phyloP scores from a whole-genome alignment of 2,888 invertebrate species.

The Cryptocephalus primarius region DNA sequence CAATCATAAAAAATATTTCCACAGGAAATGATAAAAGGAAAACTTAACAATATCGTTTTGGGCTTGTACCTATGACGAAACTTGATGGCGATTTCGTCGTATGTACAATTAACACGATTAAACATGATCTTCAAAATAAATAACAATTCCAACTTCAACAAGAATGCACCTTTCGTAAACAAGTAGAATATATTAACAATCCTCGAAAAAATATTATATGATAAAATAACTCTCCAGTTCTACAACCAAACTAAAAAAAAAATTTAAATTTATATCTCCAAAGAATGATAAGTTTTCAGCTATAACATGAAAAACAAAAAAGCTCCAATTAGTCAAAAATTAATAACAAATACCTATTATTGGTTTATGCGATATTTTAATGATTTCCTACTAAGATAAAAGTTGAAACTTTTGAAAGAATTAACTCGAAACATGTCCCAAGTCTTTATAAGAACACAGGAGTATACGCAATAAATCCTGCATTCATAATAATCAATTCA shows the following conservation, averaged over 20 bases:
- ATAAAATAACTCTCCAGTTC: conserved; percentile 3
- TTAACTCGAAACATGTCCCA: no score
- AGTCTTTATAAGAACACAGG: no score
- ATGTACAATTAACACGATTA: conserved; percentile 21
- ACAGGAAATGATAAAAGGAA: not conserved
- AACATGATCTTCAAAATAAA: conserved; percentile 9
- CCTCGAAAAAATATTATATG: conserved; percentile 2
- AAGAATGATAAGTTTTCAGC: not conserved
- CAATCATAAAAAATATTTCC: conserved; percentile 2
- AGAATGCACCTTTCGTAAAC: conserved; percentile 24
- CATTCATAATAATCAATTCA: no score
- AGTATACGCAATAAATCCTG: no score
- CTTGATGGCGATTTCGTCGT: conserved; percentile 16
- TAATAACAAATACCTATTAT: no score
- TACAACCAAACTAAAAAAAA: conserved; percentile 7
- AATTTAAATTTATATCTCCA: not conserved
- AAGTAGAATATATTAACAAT: not conserved
- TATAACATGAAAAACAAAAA: no score
- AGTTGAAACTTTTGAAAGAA: no score
- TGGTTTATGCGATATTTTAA: no score
- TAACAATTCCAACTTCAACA: conserved; percentile 11
- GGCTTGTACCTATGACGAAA: conserved; percentile 22
- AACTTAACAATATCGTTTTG: not conserved
- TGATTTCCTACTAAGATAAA: no score
- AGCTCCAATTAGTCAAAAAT: no score